phyloP scores from a whole-genome alignment of 2,797 vertebrate genomes.

The Strix occidentalis region DNA sequence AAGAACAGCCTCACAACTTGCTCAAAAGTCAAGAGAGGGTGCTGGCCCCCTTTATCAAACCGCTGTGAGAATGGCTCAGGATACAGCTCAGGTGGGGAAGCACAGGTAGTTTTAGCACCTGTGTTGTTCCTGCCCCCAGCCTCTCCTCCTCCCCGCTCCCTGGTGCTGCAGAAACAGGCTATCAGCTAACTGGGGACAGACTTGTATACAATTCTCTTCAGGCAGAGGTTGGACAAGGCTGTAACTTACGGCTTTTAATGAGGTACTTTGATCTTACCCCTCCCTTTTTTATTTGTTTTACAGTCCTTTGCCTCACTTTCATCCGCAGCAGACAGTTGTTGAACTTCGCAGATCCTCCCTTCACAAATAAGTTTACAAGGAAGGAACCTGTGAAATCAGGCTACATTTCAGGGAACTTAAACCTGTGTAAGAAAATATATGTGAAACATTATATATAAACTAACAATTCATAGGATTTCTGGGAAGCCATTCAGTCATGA shows the following conservation, averaged over 20 bases:
- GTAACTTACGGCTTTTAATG: background rate
- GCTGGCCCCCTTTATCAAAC: background rate
- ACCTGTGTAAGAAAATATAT: background rate
- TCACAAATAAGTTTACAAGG: slow-evolving; percentile 31
- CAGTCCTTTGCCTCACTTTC: slow-evolving; percentile 31
- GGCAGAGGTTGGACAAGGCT: slow-evolving; percentile 15
- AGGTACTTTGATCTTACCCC: slow-evolving; percentile 54
- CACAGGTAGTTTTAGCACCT: background rate
- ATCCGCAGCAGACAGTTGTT: background rate
- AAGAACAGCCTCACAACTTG: background rate
- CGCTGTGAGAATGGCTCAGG: background rate
- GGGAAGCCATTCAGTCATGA: background rate
- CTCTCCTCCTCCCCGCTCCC: background rate
- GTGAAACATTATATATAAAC: background rate
- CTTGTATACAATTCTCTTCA: background rate
- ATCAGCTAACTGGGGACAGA: slow-evolving; percentile 36
- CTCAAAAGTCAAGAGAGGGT: background rate
- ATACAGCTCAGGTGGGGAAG: background rate
- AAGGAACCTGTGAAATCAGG: background rate
- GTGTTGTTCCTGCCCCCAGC: background rate
- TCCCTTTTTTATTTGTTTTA: slow-evolving; percentile 61
- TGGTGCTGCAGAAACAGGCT: slow-evolving; percentile 4
- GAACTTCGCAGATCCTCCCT: background rate
- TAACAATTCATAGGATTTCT: background rate
- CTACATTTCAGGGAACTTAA: background rate